A percentile compares a stretch with the other conserved stretches of the same genome.
Conservation (phyloP, 2,113 vertebrate genomes). For the Ramphastos sulfuratus region DNA sequence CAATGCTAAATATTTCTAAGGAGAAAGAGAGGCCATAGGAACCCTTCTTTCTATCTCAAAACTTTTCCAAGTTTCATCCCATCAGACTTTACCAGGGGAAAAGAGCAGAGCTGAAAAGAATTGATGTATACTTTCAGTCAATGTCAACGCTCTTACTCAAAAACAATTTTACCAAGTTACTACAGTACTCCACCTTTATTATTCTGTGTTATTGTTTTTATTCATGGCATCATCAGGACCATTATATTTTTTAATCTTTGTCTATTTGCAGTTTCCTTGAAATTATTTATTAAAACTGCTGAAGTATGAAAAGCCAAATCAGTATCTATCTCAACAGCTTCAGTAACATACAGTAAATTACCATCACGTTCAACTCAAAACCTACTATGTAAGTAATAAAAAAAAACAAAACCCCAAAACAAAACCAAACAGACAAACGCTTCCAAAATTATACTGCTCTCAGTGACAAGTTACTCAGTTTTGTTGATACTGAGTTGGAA, state of each 20-base stretch:
- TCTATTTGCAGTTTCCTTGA: not conserved
- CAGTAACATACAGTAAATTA: not conserved
- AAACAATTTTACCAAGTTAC: not conserved
- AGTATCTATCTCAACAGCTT: not conserved
- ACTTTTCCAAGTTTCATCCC: conserved; percentile 6
- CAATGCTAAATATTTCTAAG: conserved; percentile 37
- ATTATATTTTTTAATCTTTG: not conserved
- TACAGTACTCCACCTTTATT: not conserved
- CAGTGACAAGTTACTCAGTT: not conserved
- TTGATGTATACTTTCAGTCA: not conserved
- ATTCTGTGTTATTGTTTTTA: not conserved
- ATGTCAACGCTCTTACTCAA: not conserved
- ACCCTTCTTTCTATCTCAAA: conserved; percentile 12
- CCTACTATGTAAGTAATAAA: not conserved
- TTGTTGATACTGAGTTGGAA: not conserved
- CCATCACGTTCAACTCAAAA: not conserved
- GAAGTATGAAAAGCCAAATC: not conserved
- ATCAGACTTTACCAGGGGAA: not conserved
- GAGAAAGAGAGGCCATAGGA: conserved; percentile 46
- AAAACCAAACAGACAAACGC: no score
- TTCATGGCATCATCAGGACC: not conserved
- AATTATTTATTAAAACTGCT: not conserved
- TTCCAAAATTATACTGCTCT: not conserved
- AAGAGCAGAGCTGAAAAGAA: not conserved
- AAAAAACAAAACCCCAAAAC: no score